Percentiles rank a stretch among this genome's conserved stretches.
phyloP scores from a whole-genome alignment of 2,113 vertebrate genomes.

The Pristiophorus japonicus region DNA sequence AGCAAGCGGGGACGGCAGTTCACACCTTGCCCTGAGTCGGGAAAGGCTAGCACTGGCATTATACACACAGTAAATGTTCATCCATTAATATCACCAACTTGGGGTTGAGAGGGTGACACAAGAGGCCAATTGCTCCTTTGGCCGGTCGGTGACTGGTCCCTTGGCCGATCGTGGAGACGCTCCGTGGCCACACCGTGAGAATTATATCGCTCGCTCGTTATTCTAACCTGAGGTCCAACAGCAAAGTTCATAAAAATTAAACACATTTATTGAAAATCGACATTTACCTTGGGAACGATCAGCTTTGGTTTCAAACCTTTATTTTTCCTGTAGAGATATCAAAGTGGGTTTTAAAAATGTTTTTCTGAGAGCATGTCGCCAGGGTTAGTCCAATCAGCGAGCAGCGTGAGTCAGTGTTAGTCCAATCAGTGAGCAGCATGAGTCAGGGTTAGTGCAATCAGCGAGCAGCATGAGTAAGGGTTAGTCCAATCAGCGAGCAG shows the following conservation, averaged over 20 bases:
- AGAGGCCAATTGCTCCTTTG: neutral
- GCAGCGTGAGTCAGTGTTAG: slow-evolving; percentile 42
- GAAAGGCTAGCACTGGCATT: neutral
- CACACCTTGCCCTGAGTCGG: neutral
- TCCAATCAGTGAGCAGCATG: slow-evolving; percentile 47
- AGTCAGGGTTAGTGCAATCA: no score
- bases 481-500: no score
- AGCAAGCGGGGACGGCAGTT: neutral
- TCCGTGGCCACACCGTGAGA: no score
- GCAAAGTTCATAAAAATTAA: neutral
- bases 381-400: no score
- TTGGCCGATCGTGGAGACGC: neutral
- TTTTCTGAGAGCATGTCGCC: no score
- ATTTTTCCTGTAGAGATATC: slow-evolving; percentile 76
- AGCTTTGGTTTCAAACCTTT: slow-evolving; percentile 81
- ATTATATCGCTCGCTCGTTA: no score
- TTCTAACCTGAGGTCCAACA: neutral
- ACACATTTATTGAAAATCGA: neutral
- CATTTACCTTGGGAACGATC: slow-evolving; percentile 87
- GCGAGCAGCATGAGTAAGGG: no score
- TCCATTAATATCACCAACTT: neutral
- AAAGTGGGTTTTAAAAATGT: slow-evolving; percentile 40
- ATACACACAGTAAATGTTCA: neutral
- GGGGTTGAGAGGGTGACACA: neutral
- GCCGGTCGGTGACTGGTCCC: no score